A percentile compares a stretch with the other conserved stretches of the same genome.
These are phyloP conservation scores for Cranoglanis bouderius DNA, from an alignment of 2,113 vertebrate species.

Conservation along the genomic window DNA sequence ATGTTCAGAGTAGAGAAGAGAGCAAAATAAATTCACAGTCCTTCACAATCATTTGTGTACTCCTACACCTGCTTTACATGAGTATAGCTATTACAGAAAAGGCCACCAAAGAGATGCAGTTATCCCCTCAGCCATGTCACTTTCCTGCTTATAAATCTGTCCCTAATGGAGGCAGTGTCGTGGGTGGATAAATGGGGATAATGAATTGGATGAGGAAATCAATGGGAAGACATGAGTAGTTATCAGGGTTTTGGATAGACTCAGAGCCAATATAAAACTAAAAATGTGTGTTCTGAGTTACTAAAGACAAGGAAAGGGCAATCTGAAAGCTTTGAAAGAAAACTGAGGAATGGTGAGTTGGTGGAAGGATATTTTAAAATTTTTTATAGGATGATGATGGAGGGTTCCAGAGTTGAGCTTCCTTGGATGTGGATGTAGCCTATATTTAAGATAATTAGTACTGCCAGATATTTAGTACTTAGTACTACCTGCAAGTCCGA, in stretches of 20 bases:
- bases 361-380: too few species aligned
- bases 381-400: not conserved
- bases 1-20: not conserved
- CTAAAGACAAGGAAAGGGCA: not conserved
- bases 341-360: not conserved
- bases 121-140: slow-evolving; percentile 30
- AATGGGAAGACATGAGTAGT: slow-evolving; percentile 62
- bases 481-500: too few species aligned
- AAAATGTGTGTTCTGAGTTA: slow-evolving; percentile 22
- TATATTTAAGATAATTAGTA: not conserved
- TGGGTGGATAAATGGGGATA: slow-evolving; percentile 52
- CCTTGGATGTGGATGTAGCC: not conserved
- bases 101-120: slow-evolving; percentile 16
- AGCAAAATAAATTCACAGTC: not conserved
- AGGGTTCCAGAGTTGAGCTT: not conserved
- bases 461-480: not conserved
- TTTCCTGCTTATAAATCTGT: slow-evolving; percentile 27
- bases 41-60: not conserved
- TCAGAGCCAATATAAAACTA: not conserved
- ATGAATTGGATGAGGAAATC: slow-evolving; percentile 61
- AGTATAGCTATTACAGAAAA: not conserved
- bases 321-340: not conserved
- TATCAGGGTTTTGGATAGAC: slow-evolving; percentile 32
- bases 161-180: slow-evolving; percentile 27
- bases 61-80: not conserved